phyloP scores from a whole-genome alignment of 2,113 vertebrate species.

The Amphiprion percula region DNA sequence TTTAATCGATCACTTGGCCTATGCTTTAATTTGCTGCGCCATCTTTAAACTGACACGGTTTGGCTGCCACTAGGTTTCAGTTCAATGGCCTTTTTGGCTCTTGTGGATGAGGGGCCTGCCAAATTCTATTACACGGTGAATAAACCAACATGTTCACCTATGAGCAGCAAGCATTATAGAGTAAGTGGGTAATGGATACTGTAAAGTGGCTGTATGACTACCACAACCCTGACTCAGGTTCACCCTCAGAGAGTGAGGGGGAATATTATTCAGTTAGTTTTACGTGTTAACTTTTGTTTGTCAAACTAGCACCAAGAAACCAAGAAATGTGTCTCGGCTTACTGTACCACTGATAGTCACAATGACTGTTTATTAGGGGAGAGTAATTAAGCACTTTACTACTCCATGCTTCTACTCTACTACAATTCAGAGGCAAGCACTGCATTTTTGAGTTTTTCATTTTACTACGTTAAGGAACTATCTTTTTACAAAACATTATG shows the following conservation, averaged over 20 bases:
- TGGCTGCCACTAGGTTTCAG: constrained; percentile 47
- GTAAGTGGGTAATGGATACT: constrained; percentile 64
- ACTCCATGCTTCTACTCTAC: too few relatives aligned
- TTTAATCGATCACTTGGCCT: constrained; percentile 39
- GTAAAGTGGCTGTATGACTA: constrained; percentile 33
- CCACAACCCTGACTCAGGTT: constrained; percentile 3
- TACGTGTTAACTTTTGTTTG: background rate
- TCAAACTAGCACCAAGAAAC: background rate
- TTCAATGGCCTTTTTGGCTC: constrained; percentile 67
- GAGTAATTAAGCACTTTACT: too few relatives aligned
- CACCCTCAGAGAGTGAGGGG: background rate
- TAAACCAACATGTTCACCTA: constrained; percentile 72
- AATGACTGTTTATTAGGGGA: too few relatives aligned
- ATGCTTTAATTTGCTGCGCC: constrained; percentile 53
- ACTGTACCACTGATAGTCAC: background rate
- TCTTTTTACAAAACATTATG: too few relatives aligned
- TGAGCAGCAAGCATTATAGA: constrained; percentile 58
- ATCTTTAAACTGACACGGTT: constrained; percentile 62
- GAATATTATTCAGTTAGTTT: background rate
- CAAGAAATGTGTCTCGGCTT: background rate
- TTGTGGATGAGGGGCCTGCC: constrained; percentile 42
- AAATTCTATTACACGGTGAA: constrained; percentile 76
- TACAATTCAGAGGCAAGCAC: too few relatives aligned
- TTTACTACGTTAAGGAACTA: too few relatives aligned
- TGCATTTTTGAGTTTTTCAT: too few relatives aligned